Percentiles rank a stretch among this genome's conserved stretches.
Evolutionary conservation across 2,888 invertebrate genomes (phyloP).

Genomic region (Syritta pipiens): DNA sequence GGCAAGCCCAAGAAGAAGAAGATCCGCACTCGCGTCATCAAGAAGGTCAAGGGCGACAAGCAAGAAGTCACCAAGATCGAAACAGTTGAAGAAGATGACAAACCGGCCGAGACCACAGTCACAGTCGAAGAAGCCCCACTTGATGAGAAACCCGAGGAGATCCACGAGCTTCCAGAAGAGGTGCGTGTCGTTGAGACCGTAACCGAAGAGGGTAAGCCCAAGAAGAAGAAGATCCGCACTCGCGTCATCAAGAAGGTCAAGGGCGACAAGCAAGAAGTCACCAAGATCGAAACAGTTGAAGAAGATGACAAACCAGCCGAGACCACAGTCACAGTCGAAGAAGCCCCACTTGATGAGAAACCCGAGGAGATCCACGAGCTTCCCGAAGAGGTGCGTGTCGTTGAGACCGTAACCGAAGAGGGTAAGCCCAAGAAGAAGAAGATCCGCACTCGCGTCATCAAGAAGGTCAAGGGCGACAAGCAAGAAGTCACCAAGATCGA

Average conservation of each 20-base stretch:
- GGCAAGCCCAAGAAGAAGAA: constrained; percentile 44
- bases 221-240: constrained; percentile 32
- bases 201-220: constrained; percentile 35
- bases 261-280: constrained; percentile 42
- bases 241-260: constrained; percentile 39
- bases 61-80: constrained; percentile 52
- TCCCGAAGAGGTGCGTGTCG: constrained; percentile 25
- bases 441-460: constrained; percentile 36
- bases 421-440: constrained; percentile 27
- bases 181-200: constrained; percentile 15
- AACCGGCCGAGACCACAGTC: constrained; percentile 37
- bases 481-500: constrained; percentile 42
- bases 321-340: constrained; percentile 34
- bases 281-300: constrained; percentile 42
- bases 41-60: constrained; percentile 42
- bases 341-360: constrained; percentile 24
- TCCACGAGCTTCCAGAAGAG: constrained; percentile 27
- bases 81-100: constrained; percentile 46
- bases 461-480: constrained; percentile 38
- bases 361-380: constrained; percentile 18
- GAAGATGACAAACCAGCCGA: constrained; percentile 33
- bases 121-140: constrained; percentile 37
- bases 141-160: constrained; percentile 25
- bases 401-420: constrained; percentile 26
- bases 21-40: constrained; percentile 44